Evolutionary conservation across 2,797 vertebrate species (phyloP).

Genomic region (Rhinella marina): DNA sequence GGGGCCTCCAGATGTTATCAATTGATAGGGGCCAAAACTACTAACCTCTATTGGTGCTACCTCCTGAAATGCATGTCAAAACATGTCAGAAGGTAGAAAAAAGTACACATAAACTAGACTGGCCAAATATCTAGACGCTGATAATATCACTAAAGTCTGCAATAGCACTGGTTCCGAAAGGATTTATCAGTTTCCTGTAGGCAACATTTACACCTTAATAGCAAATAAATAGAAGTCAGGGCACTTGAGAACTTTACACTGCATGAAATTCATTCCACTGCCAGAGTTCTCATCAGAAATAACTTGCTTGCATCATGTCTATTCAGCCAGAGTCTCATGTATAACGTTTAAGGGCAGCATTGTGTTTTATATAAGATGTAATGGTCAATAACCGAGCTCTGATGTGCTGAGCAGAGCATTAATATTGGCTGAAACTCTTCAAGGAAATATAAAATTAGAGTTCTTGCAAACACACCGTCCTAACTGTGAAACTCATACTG

Average conservation of each 20-base stretch:
- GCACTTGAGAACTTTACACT: not conserved
- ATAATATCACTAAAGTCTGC: not conserved
- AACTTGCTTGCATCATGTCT: not conserved
- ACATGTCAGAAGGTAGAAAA: not conserved
- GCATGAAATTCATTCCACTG: not conserved
- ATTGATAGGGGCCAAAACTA: not conserved
- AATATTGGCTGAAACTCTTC: slow-evolving; percentile 27
- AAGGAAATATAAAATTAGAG: slow-evolving; percentile 48
- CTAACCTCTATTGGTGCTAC: not conserved
- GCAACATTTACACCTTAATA: not conserved
- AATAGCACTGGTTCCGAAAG: not conserved
- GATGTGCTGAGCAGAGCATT: slow-evolving; percentile 20
- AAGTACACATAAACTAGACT: not conserved
- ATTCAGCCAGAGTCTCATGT: not conserved
- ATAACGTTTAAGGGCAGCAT: not conserved
- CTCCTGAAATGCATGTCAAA: not conserved
- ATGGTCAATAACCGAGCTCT: slow-evolving; percentile 41
- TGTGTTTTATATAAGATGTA: slow-evolving; percentile 14
- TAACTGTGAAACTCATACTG: slow-evolving; percentile 39
- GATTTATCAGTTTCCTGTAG: slow-evolving; percentile 5
- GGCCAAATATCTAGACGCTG: not conserved
- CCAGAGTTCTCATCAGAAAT: not conserved
- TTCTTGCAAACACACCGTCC: slow-evolving; percentile 5
- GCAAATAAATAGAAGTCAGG: not conserved
- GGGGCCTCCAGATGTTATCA: not conserved